phyloP scores from a whole-genome alignment of 1,140 invertebrate genomes.

The Cherax quadricarinatus region DNA sequence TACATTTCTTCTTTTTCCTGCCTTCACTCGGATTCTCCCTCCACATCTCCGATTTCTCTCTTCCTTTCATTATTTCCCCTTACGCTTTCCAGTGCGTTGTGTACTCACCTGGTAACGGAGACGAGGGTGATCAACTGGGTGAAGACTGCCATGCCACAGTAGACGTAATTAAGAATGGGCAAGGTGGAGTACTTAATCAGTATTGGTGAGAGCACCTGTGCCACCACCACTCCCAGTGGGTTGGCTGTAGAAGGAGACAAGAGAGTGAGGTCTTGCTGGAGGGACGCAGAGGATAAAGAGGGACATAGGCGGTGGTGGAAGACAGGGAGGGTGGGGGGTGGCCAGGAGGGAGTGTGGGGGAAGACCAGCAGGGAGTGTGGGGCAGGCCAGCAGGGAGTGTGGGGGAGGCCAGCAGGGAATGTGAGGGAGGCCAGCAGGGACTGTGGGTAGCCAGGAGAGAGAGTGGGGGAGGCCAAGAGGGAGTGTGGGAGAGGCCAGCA shows the following conservation, averaged over 20 bases:
- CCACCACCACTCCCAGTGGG: constrained; percentile 67
- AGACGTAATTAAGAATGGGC: constrained; percentile 66
- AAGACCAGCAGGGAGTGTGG: too few species aligned
- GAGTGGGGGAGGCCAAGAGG: too few species aligned
- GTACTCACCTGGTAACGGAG: constrained; percentile 64
- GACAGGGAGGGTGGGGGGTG: not conserved
- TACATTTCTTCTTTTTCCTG: too few species aligned
- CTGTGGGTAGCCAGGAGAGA: too few species aligned
- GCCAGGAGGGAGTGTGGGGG: not conserved
- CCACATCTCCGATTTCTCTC: not conserved
- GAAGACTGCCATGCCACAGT: constrained; percentile 54
- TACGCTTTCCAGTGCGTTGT: not conserved
- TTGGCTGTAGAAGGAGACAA: constrained; percentile 56
- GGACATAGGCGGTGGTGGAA: too few species aligned
- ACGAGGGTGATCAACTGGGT: constrained; percentile 44
- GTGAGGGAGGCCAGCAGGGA: too few species aligned
- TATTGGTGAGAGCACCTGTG: constrained; percentile 54
- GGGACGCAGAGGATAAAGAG: not conserved
- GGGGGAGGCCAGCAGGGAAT: too few species aligned
- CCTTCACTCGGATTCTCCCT: too few species aligned
- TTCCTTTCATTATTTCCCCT: not conserved
- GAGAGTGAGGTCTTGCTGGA: not conserved
- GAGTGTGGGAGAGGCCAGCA: too few species aligned
- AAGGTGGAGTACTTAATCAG: constrained; percentile 41
- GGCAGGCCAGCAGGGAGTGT: too few species aligned